Percentiles rank a stretch among this genome's conserved stretches.
Conservation (phyloP, 2,113 vertebrate genomes). For the mouse (Mus musculus) region GRCm39 chr4:111013501-111014000, state of each 20-base stretch:
- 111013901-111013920: not conserved
- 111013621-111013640: not conserved
- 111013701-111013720: not conserved
- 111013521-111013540: conserved; percentile 44
- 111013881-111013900: not conserved
- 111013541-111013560: conserved; percentile 36
- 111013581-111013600: not conserved
- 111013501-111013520: conserved; percentile 41
- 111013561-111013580: conserved; percentile 17
- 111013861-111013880: not conserved
- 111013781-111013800: not conserved
- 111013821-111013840: not conserved
- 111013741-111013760: not conserved
- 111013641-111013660: not conserved
- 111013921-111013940: not conserved
- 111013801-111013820: not conserved
- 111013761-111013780: not conserved
- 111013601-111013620: not conserved
- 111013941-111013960: not conserved
- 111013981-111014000: not conserved
- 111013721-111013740: not conserved
- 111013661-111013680: not conserved
- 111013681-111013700: not conserved
- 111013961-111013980: conserved; percentile 10
- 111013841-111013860: not conserved